Evolutionary conservation across 92 coral and sea anemone species (phyloP), one percentile per base, ranked within the genome.

Genomic region (Siderastrea siderea): DNA sequence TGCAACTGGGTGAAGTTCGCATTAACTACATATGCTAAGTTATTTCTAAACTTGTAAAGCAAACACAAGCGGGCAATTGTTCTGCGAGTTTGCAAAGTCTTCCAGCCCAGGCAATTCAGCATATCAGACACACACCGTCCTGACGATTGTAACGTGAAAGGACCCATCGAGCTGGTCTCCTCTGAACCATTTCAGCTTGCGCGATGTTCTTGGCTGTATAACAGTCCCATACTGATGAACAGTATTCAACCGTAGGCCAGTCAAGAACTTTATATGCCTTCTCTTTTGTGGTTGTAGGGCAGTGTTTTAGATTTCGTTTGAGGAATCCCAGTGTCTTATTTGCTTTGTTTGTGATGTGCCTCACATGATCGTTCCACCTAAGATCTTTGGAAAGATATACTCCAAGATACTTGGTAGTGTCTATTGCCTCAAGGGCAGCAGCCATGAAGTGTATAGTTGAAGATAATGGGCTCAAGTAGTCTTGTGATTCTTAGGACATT

Each of bases 391-490:
- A 82, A n/a, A 87, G 58, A 68, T 67, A 66, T 53, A 78, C 76
- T 15, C 85, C 71, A 47, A 82, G 92, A 55, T 88, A 71, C 76
- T 85, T 90, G 66, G 90, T 84, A n/a, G 75, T 45, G 19, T 79
- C 75, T 48, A 13, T 64, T 47, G 63, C 75, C 13, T 84, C 85
- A 11, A 71, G 90, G 90, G 62, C 19, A 10, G 50, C 68, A 17
- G 38, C 78, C 84, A 44, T 67, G 71, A 26, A 67, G 72, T 67
- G 50, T 67, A 46, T 67, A 7, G 47, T 67, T 67, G 16, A 67
- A 67, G 47, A 67, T 67, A 44, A 67, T 19, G 72, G 71, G 73
- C 17, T 49, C 44, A 48, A 58, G 46, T 13, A 45, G 47, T 38
- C 84, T 52, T 14, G 83, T 15, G 2, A 82, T 51, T 50, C 84